phyloP scores from a whole-genome alignment of 1,140 invertebrate species.

The Saccostrea echinata region DNA sequence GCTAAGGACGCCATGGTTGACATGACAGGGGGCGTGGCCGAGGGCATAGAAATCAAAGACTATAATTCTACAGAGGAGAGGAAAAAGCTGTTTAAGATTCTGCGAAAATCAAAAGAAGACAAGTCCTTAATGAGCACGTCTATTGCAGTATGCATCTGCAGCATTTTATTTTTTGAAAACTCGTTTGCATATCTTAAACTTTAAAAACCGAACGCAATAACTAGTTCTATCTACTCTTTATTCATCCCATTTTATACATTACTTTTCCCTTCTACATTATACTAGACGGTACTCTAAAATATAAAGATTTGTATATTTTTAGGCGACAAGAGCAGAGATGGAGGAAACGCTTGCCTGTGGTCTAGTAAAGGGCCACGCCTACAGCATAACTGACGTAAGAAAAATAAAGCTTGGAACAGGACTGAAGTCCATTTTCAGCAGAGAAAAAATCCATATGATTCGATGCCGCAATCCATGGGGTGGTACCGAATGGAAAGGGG shows the following conservation, averaged over 20 bases:
- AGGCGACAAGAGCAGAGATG: conserved; percentile 78
- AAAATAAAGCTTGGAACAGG: conserved; percentile 72
- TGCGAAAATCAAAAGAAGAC: conserved; percentile 78
- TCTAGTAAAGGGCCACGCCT: conserved; percentile 84
- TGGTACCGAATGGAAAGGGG: conserved; percentile 95
- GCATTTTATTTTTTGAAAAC: too few species aligned
- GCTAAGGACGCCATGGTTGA: conserved; percentile 76
- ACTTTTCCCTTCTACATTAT: too few species aligned
- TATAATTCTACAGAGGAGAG: conserved; percentile 67
- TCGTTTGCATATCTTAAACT: too few species aligned
- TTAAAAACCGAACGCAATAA: too few species aligned
- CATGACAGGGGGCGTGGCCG: conserved; percentile 75
- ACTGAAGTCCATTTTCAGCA: conserved; percentile 73
- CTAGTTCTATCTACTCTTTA: too few species aligned
- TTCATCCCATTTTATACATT: too few species aligned
- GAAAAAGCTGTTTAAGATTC: conserved; percentile 78
- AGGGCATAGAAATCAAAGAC: conserved; percentile 68
- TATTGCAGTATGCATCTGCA: conserved; percentile 74
- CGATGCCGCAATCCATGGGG: conserved; percentile 86
- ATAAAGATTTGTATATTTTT: not conserved
- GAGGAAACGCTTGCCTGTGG: conserved; percentile 81
- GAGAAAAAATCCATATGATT: conserved; percentile 76
- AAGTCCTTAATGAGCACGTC: conserved; percentile 81
- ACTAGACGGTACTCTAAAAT: too few species aligned
- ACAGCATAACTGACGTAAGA: conserved; percentile 83